These are phyloP conservation scores for Hippoglossus stenolepis DNA, from an alignment of 2,113 vertebrate species.

Conservation along the genomic window DNA sequence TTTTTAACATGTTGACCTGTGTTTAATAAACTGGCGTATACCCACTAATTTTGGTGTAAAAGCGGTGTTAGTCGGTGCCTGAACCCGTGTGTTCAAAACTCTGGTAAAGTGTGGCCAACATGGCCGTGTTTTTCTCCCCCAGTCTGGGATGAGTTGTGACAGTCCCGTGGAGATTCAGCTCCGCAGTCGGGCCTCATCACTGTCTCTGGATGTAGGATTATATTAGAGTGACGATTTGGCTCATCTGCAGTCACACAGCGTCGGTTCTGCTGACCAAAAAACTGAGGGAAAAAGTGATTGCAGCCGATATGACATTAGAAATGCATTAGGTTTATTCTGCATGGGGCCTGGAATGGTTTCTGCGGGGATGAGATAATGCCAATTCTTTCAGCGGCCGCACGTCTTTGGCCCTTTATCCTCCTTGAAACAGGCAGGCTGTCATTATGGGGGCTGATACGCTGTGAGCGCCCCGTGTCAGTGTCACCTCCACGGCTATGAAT, in stretches of 20 bases:
- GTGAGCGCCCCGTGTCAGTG: slow-evolving; percentile 53
- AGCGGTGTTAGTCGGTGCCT: no score
- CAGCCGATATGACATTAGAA: slow-evolving; percentile 52
- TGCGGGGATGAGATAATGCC: slow-evolving; percentile 56
- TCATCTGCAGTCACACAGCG: slow-evolving; percentile 36
- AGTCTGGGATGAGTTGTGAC: slow-evolving; percentile 6
- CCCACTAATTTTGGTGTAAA: no score
- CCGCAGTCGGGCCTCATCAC: slow-evolving; percentile 8
- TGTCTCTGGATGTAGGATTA: slow-evolving; percentile 33
- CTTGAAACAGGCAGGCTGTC: slow-evolving; percentile 38
- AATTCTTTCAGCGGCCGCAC: slow-evolving; percentile 32
- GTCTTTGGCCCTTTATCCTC: slow-evolving; percentile 52
- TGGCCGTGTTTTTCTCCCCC: neutral
- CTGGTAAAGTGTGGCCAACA: neutral
- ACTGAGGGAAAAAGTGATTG: neutral
- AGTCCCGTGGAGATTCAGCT: slow-evolving; percentile 30
- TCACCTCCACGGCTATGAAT: slow-evolving; percentile 67
- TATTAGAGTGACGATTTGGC: slow-evolving; percentile 37
- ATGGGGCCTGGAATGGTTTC: slow-evolving; percentile 39
- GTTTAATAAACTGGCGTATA: no score
- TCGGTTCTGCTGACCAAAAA: neutral
- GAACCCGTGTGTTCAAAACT: no score
- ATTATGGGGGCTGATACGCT: slow-evolving; percentile 52
- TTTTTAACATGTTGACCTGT: no score
- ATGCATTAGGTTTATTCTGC: slow-evolving; percentile 61